Evolutionary conservation across 2,888 invertebrate genomes (phyloP), one percentile per base, ranked within the genome.

Genomic region (Pammene fasciana): DNA sequence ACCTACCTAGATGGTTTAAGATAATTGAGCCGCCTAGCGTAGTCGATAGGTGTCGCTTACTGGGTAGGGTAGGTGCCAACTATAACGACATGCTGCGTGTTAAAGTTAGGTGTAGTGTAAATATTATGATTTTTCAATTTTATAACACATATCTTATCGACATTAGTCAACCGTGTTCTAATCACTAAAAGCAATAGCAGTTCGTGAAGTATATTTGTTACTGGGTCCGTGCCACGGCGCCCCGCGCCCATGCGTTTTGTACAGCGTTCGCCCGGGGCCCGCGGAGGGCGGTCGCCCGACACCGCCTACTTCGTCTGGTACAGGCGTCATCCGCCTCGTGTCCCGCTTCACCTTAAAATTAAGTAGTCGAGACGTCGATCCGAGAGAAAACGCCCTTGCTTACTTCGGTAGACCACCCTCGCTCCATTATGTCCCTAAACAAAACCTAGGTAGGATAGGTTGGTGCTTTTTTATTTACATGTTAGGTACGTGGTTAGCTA

Each of bases 221-320:
- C 83, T 85, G 85, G 86, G 86, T 83, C 86, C 87, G 90, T 88
- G 83, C 83, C 83, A 84, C 88, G 82, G 87, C 89, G 86, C 87
- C 88, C 88, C 89, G 89, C 90, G 84, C 87, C 84, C 87, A 84
- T 86, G 86, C 88, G 86, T 86, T 88, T 83, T 86, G 84, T 80
- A 86, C 86, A 85, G 86, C 87, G 85, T 78, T 86, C 83, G 85
- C 83, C 87, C 87, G 89, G 89, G 90, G 88, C 89, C 89, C 87
- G 85, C 83, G 85, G 88, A 89, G 90, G 90, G 91, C 90, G 90
- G 89, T 87, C 90, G 91, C 86, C 87, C 82, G 90, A 87, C 86
- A 84, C 90, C 91, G 90, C 91, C 92, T 90, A 92, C 92, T 88
- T 91, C 89, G 90, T 90, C 90, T 88, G 90, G 90, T 90, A 91